Base-by-base conservation (phyloP, 2,113 vertebrate species). In the Tursiops truncatus region DNA sequence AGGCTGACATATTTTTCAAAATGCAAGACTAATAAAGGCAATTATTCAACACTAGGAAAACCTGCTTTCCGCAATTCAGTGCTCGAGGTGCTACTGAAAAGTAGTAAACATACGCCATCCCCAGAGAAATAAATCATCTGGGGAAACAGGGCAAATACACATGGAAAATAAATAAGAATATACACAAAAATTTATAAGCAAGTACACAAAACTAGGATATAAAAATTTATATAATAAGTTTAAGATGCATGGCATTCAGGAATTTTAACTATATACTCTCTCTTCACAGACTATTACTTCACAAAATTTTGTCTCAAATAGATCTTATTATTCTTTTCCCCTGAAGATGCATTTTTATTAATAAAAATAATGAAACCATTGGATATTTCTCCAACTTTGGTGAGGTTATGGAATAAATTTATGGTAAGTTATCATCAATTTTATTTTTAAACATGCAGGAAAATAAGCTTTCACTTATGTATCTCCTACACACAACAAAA, bases 1-100 rank as follows among this genome's bases (percentile, higher is more conserved):
- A 81, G 88, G 80, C 92, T 92, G 83, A 95, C 91, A 70, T 93
- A 74, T 53, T 91, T 97, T 96, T 93, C 86, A 60, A 86, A 94
- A 47, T 62, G 47, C 85, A 74, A 91, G 65, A n/a, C 63, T 96
- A 94, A 95, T 96, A 95, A 96, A 97, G 63, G 70, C 89, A 92
- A 36, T 95, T 93, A 89, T 92, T 92, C 79, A 73, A 56, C 53
- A 56, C 60, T 85, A 67, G 58, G 90, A 86, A 97, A 96, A 92
- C 85, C 76, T 92, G 68, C 73, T 89, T 82, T 41, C 63, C 92
- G 94, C 73, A 28, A 28, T 50, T 88, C 58, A 13, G 73, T 83
- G 63, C 83, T 73, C 13, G 62, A 68, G 80, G 79, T 90, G 62
- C 70, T 60, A 90, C 87, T 82, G 17, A 38, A 70, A 81, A 71